Conservation (phyloP, 1,140 invertebrate genomes). For the Uloborus diversus region DNA sequence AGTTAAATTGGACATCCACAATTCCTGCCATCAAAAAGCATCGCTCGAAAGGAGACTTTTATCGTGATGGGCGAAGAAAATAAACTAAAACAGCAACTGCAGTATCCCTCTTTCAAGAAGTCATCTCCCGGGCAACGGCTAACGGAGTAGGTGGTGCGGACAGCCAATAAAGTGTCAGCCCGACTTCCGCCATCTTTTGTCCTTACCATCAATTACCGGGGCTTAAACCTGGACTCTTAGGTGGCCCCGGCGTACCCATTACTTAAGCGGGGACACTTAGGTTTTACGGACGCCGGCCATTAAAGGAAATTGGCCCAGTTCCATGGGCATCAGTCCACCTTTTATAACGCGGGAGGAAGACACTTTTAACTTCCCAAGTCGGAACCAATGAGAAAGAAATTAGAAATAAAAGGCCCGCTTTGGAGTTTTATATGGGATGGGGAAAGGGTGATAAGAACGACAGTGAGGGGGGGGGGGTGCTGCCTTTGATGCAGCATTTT, state of each 20-base stretch:
- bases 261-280: constrained; percentile 45
- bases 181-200: constrained; percentile 54
- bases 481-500: no score
- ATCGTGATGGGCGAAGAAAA: background rate
- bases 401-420: no score
- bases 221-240: constrained; percentile 47
- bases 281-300: constrained; percentile 42
- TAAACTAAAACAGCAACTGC: background rate
- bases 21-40: background rate
- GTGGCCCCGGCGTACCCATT: constrained; percentile 46
- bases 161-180: constrained; percentile 55
- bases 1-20: background rate
- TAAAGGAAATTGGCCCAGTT: constrained; percentile 55
- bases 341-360: no score
- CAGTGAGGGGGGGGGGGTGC: no score
- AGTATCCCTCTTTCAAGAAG: constrained; percentile 13
- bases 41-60: background rate
- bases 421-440: no score
- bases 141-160: constrained; percentile 50
- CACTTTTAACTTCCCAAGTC: no score
- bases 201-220: constrained; percentile 52
- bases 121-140: constrained; percentile 52
- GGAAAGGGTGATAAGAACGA: no score
- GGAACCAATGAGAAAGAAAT: background rate
- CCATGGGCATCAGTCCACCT: constrained; percentile 27